phyloP scores from a whole-genome alignment of 1,140 invertebrate species.

The Apis florea region DNA sequence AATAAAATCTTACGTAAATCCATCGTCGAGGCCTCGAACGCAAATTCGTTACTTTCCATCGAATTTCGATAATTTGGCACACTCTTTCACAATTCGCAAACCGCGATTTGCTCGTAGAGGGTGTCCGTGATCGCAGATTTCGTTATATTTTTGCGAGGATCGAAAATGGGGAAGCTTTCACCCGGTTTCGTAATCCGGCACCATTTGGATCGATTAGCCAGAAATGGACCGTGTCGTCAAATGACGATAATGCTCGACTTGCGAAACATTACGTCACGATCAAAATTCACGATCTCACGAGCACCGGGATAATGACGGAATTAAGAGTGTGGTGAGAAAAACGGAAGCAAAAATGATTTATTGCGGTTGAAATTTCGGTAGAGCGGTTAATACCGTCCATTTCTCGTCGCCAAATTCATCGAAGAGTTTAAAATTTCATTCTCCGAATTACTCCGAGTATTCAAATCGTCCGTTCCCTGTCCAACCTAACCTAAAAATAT shows the following conservation, averaged over 20 bases:
- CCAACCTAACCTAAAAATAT: too few relatives aligned
- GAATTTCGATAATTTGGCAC: not conserved
- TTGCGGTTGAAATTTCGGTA: not conserved
- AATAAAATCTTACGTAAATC: slow-evolving; percentile 2
- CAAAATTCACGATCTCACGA: not conserved
- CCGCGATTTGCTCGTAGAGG: not conserved
- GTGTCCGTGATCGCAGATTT: slow-evolving; percentile 8
- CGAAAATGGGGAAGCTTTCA: slow-evolving; percentile 27
- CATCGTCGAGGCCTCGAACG: not conserved
- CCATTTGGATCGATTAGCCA: slow-evolving; percentile 54
- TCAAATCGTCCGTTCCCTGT: too few relatives aligned
- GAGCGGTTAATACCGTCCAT: not conserved
- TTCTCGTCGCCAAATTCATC: not conserved
- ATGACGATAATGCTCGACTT: slow-evolving; percentile 5
- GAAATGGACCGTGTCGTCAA: slow-evolving; percentile 8
- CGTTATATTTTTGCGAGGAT: slow-evolving; percentile 48
- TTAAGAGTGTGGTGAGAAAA: not conserved
- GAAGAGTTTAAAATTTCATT: not conserved
- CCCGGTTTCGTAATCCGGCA: slow-evolving; percentile 18
- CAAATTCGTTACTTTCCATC: not conserved
- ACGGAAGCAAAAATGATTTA: slow-evolving; percentile 14
- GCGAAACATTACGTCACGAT: slow-evolving; percentile 9
- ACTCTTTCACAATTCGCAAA: not conserved
- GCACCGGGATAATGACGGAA: not conserved
- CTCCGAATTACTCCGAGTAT: not conserved